Percentiles rank a stretch among this genome's conserved stretches.
Evolutionary conservation across 2,797 vertebrate genomes (phyloP).

Genomic region (Rhinogobio ventralis): DNA sequence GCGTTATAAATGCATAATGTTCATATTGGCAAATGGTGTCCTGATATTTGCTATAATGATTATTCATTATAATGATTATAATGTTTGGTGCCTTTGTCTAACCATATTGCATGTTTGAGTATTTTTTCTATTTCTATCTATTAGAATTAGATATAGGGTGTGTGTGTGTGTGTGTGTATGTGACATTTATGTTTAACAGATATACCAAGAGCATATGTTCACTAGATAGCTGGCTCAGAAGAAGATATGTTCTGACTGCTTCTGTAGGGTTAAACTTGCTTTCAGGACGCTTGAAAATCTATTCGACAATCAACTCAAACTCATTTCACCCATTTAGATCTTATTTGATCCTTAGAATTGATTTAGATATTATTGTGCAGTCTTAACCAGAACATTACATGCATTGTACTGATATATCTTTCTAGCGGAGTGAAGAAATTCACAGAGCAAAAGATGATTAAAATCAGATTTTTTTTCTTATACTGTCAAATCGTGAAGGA

Average conservation of each 20-base stretch:
- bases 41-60: not conserved
- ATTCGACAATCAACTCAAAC: not conserved
- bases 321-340: not conserved
- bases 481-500: not conserved
- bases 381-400: not conserved
- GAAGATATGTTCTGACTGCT: not conserved
- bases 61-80: no score
- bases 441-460: not conserved
- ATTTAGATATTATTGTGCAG: not conserved
- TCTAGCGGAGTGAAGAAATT: not conserved
- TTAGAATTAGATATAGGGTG: not conserved
- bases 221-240: not conserved
- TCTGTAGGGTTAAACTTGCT: conserved; percentile 1
- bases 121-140: not conserved
- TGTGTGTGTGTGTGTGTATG: not conserved
- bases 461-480: not conserved
- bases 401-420: not conserved
- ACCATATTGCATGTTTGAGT: not conserved
- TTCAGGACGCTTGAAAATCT: conserved; percentile 7
- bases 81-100: not conserved
- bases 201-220: not conserved
- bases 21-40: not conserved
- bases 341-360: not conserved
- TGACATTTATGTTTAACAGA: not conserved
- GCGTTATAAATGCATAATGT: not conserved